phyloP scores from a whole-genome alignment of 2,888 invertebrate species.

The Plutella xylostella region DNA sequence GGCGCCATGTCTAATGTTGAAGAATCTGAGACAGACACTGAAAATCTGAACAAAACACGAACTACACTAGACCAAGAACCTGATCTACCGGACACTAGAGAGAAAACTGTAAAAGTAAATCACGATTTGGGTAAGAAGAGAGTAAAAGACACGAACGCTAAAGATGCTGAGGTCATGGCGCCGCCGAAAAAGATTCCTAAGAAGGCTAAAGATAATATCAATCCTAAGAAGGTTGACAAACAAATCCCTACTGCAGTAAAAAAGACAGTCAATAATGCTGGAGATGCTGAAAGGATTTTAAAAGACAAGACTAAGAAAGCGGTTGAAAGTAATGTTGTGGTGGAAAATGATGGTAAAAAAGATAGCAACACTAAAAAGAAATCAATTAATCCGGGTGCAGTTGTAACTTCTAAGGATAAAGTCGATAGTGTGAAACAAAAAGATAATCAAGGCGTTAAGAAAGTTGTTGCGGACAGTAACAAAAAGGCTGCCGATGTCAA shows the following conservation, averaged over 20 bases:
- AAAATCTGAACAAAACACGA: not conserved
- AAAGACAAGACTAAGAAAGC: not conserved
- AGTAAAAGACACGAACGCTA: too few relatives aligned
- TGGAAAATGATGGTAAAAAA: conserved; percentile 12
- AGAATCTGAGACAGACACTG: not conserved
- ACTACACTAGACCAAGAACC: conserved; percentile 17
- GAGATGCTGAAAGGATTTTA: conserved; percentile 5
- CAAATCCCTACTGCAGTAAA: not conserved
- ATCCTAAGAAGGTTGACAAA: not conserved
- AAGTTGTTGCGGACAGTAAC: not conserved
- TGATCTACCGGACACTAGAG: conserved; percentile 15
- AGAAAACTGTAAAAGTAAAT: not conserved
- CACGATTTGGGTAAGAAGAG: not conserved
- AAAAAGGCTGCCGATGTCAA: not conserved
- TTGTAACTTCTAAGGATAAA: conserved; percentile 9
- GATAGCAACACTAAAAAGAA: conserved; percentile 10
- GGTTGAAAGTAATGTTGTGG: not conserved
- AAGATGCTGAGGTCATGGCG: conserved; percentile 4
- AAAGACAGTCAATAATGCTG: not conserved
- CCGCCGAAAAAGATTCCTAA: conserved; percentile 5
- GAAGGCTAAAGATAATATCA: not conserved
- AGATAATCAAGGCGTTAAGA: conserved; percentile 11
- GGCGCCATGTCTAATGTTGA: not conserved
- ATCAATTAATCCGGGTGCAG: conserved; percentile 6
- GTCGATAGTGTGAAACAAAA: conserved; percentile 9